phyloP scores from a whole-genome alignment of 2,888 invertebrate genomes.

The Lymantria monacha region DNA sequence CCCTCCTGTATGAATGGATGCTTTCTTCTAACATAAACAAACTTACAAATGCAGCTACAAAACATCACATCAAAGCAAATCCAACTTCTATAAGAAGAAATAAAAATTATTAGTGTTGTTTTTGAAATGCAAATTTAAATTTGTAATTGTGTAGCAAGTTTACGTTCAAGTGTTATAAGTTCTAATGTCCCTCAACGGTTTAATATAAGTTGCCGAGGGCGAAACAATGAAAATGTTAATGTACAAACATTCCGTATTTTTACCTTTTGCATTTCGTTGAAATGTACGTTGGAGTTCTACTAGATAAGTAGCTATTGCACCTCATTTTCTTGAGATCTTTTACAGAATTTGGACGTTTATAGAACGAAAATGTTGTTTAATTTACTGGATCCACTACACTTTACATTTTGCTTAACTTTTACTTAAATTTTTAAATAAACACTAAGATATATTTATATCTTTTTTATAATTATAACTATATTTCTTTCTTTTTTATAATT shows the following conservation, averaged over 20 bases:
- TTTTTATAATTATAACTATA: no score
- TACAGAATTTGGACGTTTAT: background rate
- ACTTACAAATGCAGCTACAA: conserved; percentile 15
- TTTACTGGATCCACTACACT: background rate
- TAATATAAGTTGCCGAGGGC: conserved; percentile 68
- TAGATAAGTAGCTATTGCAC: conserved; percentile 20
- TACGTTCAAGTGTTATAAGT: conserved; percentile 77
- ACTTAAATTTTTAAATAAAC: no score
- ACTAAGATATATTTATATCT: no score
- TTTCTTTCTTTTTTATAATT: no score
- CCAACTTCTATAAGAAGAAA: conserved; percentile 27
- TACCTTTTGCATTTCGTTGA: conserved; percentile 51
- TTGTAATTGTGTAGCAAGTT: conserved; percentile 65
- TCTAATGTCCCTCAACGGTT: conserved; percentile 73
- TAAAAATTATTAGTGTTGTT: conserved; percentile 19
- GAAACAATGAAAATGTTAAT: conserved; percentile 77
- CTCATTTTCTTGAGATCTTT: conserved; percentile 17
- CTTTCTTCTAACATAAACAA: conserved; percentile 54
- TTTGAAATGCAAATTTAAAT: conserved; percentile 27
- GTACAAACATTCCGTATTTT: conserved; percentile 60
- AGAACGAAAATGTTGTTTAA: background rate
- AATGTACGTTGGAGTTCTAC: conserved; percentile 24
- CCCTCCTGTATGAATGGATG: conserved; percentile 64
- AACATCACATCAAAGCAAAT: conserved; percentile 19
- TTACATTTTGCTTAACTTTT: no score